Evolutionary conservation across 2,113 vertebrate genomes (phyloP).

Genomic region (Thryonomys swinderianus): DNA sequence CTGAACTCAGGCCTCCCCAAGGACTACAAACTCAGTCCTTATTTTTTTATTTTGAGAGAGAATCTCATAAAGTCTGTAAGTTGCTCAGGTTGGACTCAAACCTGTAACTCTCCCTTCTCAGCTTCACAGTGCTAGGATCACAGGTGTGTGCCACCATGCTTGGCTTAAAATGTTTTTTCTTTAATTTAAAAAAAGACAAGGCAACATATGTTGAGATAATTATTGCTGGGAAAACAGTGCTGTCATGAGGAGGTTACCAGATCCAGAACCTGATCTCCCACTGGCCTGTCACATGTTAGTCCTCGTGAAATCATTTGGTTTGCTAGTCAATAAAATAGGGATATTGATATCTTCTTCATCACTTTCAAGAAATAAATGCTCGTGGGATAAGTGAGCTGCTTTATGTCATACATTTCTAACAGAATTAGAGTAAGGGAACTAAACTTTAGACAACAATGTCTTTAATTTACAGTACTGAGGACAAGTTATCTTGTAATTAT

Average conservation of each 20-base stretch:
- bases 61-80: background rate
- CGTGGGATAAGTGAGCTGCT: background rate
- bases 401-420: background rate
- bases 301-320: background rate
- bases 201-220: background rate
- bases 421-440: background rate
- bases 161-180: background rate
- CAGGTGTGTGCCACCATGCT: background rate
- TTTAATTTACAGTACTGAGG: background rate
- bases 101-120: background rate
- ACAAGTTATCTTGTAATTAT: background rate
- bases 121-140: background rate
- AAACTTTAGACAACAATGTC: background rate
- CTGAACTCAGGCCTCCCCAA: background rate
- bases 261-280: background rate
- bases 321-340: background rate
- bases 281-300: background rate
- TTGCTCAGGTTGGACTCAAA: background rate
- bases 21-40: background rate
- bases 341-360: background rate
- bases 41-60: background rate
- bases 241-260: background rate
- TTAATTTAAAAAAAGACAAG: conserved; percentile 22
- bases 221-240: background rate
- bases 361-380: conserved; percentile 17